Evolutionary conservation across 2,797 vertebrate genomes (phyloP).

Genomic region (Jordanella pulchra): DNA sequence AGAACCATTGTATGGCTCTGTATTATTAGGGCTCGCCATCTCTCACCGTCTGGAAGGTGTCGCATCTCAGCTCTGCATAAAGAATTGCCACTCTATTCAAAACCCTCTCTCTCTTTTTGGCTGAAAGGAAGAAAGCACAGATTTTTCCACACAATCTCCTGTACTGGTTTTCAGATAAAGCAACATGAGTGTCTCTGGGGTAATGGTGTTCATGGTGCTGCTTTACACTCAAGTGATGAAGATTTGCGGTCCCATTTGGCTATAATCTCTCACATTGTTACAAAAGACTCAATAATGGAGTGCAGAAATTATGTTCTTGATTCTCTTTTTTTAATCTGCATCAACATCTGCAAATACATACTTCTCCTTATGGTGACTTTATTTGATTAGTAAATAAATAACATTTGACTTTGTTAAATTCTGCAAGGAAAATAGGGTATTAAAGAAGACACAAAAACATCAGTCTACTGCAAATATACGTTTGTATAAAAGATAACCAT

Average conservation of each 20-base stretch:
- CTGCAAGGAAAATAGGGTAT: neutral
- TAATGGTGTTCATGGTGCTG: constrained; percentile 64
- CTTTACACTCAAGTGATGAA: constrained; percentile 65
- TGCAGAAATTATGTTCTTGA: constrained; percentile 47
- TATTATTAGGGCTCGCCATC: constrained; percentile 83
- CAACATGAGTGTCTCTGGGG: constrained; percentile 72
- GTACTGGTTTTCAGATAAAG: constrained; percentile 79
- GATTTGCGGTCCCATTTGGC: constrained; percentile 67
- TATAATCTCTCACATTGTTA: constrained; percentile 60
- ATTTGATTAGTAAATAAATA: constrained; percentile 4
- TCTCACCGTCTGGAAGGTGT: constrained; percentile 81
- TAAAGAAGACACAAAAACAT: constrained; percentile 1
- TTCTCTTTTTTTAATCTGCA: constrained; percentile 40
- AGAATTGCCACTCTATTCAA: constrained; percentile 81
- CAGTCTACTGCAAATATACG: neutral
- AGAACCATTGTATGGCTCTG: constrained; percentile 82
- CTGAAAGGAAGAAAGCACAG: constrained; percentile 75
- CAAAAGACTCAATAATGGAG: constrained; percentile 53
- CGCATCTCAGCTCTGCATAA: constrained; percentile 79
- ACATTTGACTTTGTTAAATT: neutral
- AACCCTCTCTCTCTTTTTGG: constrained; percentile 74
- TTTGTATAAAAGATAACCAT: neutral
- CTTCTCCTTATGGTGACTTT: constrained; percentile 22
- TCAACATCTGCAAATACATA: constrained; percentile 4
- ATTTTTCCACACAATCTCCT: constrained; percentile 77